A percentile compares a stretch with the other conserved stretches of the same genome.
Conservation (phyloP, 2,797 vertebrate genomes). For the Loris lydekkerianus region DNA sequence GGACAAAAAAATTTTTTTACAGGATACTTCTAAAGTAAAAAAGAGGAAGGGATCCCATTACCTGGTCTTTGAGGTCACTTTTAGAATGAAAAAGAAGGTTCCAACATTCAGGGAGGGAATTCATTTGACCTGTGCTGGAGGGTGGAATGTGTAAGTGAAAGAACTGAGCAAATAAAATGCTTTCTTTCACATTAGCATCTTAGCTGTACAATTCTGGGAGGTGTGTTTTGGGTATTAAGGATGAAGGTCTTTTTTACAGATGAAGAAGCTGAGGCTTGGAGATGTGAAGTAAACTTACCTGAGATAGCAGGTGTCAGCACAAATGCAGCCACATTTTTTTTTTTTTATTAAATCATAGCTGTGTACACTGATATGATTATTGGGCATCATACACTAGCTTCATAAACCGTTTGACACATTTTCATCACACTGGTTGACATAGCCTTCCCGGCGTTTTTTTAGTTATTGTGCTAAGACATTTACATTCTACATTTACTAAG, state of each 20-base stretch:
- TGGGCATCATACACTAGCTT: too few relatives aligned
- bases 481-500: too few relatives aligned
- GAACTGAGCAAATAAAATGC: neutral
- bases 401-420: too few relatives aligned
- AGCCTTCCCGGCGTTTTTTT: too few relatives aligned
- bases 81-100: constrained; percentile 30
- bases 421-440: too few relatives aligned
- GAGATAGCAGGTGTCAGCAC: neutral
- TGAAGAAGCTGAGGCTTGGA: neutral
- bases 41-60: neutral
- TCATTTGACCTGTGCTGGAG: neutral
- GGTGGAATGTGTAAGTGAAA: neutral
- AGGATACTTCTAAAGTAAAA: constrained; percentile 19
- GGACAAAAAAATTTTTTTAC: constrained; percentile 21
- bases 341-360: too few relatives aligned
- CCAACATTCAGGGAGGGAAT: neutral
- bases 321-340: neutral
- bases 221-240: neutral
- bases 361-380: too few relatives aligned
- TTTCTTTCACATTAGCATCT: neutral
- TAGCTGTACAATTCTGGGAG: neutral
- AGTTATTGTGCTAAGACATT: too few relatives aligned
- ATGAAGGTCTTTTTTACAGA: neutral
- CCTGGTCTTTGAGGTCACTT: neutral
- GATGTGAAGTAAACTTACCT: neutral